phyloP scores from a whole-genome alignment of 2,888 invertebrate genomes.

The Erebia palarica region DNA sequence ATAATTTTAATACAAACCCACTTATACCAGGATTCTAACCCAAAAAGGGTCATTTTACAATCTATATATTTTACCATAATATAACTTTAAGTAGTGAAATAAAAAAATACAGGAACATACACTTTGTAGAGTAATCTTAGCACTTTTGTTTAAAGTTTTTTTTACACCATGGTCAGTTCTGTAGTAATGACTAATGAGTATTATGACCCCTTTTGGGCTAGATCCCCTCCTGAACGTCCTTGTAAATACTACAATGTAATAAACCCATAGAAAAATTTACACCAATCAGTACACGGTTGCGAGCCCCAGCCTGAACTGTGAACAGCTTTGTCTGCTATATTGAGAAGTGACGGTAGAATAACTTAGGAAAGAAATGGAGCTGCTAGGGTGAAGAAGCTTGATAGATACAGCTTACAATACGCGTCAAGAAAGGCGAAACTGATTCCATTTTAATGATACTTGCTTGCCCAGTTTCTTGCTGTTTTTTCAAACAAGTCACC shows the following conservation, averaged over 20 bases:
- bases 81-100: no score
- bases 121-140: no score
- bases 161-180: no score
- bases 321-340: slow-evolving; percentile 27
- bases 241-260: slow-evolving; percentile 63
- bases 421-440: slow-evolving; percentile 41
- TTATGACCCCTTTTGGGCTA: neutral
- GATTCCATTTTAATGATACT: neutral
- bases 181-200: neutral
- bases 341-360: slow-evolving; percentile 34
- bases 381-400: slow-evolving; percentile 20
- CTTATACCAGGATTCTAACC: no score
- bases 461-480: neutral
- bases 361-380: slow-evolving; percentile 36
- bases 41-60: no score
- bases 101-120: no score
- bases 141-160: no score
- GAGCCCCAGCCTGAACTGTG: slow-evolving; percentile 69
- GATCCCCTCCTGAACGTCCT: slow-evolving; percentile 40
- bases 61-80: no score
- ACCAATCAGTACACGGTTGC: slow-evolving; percentile 76
- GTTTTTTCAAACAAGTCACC: no score
- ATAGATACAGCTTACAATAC: slow-evolving; percentile 29
- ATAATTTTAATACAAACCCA: slow-evolving; percentile 25
- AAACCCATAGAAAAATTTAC: slow-evolving; percentile 81